Evolutionary conservation across 2,113 vertebrate genomes (phyloP).

Genomic region (Numenius arquata): DNA sequence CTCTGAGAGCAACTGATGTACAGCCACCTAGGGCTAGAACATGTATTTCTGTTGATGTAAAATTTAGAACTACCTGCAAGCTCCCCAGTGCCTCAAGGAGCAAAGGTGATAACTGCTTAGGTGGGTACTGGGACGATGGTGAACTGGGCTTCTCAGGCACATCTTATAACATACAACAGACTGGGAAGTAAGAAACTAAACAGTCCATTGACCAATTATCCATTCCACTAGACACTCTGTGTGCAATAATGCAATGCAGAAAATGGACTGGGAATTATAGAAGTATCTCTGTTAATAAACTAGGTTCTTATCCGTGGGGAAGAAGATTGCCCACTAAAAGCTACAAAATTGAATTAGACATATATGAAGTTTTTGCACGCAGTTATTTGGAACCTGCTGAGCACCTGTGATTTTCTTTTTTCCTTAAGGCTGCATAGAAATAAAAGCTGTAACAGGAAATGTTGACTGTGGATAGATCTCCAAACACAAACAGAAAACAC

Average conservation of each 20-base stretch:
- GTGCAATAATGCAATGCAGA: background rate
- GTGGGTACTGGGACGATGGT: background rate
- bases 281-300: background rate
- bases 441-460: background rate
- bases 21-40: background rate
- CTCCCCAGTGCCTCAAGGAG: background rate
- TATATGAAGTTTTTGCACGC: background rate
- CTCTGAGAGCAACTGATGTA: background rate
- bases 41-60: background rate
- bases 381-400: background rate
- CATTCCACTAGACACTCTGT: fast-evolving
- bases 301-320: background rate
- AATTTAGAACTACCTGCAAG: background rate
- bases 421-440: background rate
- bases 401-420: background rate
- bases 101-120: background rate
- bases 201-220: background rate
- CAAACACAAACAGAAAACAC: background rate
- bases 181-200: background rate
- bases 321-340: background rate
- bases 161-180: background rate
- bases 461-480: background rate
- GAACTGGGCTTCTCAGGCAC: background rate
- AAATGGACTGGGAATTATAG: background rate
- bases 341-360: background rate